phyloP scores from a whole-genome alignment of 2,888 invertebrate species.

The Pseudanteris insignis region DNA sequence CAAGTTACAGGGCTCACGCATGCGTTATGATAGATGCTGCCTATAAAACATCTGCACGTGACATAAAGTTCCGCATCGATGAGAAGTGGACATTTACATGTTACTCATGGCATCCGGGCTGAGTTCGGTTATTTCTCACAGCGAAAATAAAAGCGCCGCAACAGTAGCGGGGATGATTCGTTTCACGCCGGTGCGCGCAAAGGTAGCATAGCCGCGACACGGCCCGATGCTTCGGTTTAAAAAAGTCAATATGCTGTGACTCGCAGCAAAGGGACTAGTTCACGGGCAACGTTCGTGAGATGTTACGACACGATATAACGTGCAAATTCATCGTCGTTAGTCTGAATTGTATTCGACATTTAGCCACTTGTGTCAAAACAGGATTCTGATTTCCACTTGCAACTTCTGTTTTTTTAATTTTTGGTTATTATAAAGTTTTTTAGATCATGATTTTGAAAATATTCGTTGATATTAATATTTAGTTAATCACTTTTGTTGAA shows the following conservation, averaged over 20 bases:
- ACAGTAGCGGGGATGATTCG: constrained; percentile 40
- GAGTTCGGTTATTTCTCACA: constrained; percentile 40
- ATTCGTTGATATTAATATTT: too few species aligned
- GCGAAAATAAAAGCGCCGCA: constrained; percentile 29
- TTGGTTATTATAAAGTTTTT: too few species aligned
- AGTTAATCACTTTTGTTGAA: too few species aligned
- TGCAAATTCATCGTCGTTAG: too few species aligned
- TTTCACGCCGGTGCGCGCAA: constrained; percentile 34
- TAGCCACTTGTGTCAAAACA: too few species aligned
- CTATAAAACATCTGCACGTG: constrained; percentile 45
- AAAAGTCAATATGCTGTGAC: constrained; percentile 39
- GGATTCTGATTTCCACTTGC: too few species aligned
- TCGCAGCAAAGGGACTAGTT: constrained; percentile 35
- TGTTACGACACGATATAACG: too few species aligned
- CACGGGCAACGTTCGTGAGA: too few species aligned
- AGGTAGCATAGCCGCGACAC: constrained; percentile 38
- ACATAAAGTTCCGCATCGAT: constrained; percentile 45
- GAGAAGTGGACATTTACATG: constrained; percentile 45
- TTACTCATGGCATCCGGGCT: constrained; percentile 26
- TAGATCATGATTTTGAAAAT: too few species aligned
- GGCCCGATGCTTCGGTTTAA: constrained; percentile 37
- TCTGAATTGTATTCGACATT: too few species aligned
- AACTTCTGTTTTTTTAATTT: too few species aligned
- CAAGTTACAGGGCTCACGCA: constrained; percentile 24
- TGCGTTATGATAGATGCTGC: constrained; percentile 41